Percentiles rank a stretch among this genome's conserved stretches.
phyloP scores from a whole-genome alignment of 2,797 vertebrate genomes.

The Menidia menidia region DNA sequence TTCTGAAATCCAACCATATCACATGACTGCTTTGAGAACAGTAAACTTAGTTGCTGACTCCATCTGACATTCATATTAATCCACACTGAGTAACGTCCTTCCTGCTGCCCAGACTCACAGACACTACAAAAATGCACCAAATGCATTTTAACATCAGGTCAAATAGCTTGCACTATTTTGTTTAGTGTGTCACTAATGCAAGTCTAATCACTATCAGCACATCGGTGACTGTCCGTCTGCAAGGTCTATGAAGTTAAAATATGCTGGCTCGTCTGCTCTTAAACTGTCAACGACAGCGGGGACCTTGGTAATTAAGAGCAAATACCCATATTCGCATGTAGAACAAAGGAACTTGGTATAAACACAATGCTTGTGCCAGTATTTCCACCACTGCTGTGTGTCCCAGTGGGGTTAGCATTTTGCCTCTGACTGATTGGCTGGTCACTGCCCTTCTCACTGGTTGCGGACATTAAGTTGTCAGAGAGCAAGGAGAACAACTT shows the following conservation, averaged over 20 bases:
- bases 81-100: slow-evolving; percentile 73
- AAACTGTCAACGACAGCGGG: slow-evolving; percentile 74
- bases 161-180: slow-evolving; percentile 54
- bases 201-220: slow-evolving; percentile 67
- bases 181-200: slow-evolving; percentile 51
- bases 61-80: slow-evolving; percentile 79
- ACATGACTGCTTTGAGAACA: slow-evolving; percentile 76
- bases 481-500: slow-evolving; percentile 65
- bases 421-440: slow-evolving; percentile 62
- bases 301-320: slow-evolving; percentile 73
- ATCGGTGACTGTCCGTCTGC: slow-evolving; percentile 62
- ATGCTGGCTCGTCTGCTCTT: slow-evolving; percentile 74
- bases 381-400: slow-evolving; percentile 55
- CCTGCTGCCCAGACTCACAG: slow-evolving; percentile 47
- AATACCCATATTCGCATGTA: slow-evolving; percentile 61
- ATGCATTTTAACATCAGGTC: slow-evolving; percentile 70
- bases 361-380: slow-evolving; percentile 73
- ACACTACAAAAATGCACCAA: slow-evolving; percentile 56
- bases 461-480: slow-evolving; percentile 72
- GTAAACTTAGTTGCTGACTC: slow-evolving; percentile 79
- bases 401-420: slow-evolving; percentile 71
- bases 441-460: slow-evolving; percentile 74
- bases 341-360: slow-evolving; percentile 76
- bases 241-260: slow-evolving; percentile 60
- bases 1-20: slow-evolving; percentile 79